Evolutionary conservation across 2,113 vertebrate species (phyloP).

Genomic region (Penelope pileata): DNA sequence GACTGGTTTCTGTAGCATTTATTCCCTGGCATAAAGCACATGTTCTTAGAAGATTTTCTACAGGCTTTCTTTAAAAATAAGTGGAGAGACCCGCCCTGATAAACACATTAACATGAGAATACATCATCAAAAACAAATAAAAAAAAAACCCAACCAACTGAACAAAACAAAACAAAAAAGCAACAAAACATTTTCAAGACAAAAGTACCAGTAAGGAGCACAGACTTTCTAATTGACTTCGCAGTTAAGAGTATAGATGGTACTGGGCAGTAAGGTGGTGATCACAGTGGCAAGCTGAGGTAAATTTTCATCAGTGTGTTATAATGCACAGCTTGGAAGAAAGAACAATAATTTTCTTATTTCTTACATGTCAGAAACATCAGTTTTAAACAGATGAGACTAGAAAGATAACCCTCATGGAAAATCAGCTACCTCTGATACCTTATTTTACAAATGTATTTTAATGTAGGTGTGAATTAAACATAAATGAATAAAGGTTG

Average conservation of each 20-base stretch:
- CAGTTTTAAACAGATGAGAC: neutral
- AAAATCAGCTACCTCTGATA: neutral
- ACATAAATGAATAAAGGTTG: neutral
- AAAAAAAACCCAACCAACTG: neutral
- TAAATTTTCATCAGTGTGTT: neutral
- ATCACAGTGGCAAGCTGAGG: neutral
- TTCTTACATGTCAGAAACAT: neutral
- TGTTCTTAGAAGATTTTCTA: neutral
- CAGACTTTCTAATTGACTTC: neutral
- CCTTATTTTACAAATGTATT: neutral
- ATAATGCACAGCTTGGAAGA: neutral
- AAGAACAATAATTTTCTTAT: neutral
- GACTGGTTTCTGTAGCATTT: neutral
- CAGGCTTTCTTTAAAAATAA: neutral
- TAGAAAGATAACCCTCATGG: neutral
- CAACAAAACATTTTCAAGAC: neutral
- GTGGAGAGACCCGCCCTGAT: neutral
- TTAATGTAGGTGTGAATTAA: neutral
- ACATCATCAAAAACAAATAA: neutral
- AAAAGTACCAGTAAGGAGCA: neutral
- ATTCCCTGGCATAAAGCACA: neutral
- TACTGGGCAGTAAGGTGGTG: neutral
- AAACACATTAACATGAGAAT: neutral
- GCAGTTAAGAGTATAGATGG: neutral
- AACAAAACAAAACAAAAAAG: neutral